Base-by-base conservation (phyloP, 2,888 invertebrate species). In the Chrysodeixis includens region DNA sequence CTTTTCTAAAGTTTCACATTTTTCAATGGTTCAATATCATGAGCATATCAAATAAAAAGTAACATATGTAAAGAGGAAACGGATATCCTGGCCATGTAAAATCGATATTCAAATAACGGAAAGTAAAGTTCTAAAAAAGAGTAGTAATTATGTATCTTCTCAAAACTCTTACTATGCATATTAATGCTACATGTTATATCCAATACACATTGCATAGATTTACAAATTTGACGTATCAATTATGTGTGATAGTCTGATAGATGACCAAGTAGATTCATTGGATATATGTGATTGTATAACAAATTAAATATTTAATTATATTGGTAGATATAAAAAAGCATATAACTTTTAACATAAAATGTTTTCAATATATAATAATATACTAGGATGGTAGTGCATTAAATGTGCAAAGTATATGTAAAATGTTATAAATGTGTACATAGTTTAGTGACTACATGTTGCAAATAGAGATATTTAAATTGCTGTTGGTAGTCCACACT, bases 201-300 rank as follows among this genome's bases (percentile, higher is more conserved):
- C 67, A 51, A 67, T 26, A 59, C 56, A 71, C 58, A 59, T 63
- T 64, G 56, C 60, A 75, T 75, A 75, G 67, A 56, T 60, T 64
- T 55, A 66, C 75, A 80, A 78, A 78, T 65, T 71, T 83, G 66
- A 88, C 86, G 87, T 90, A 90, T 91, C 90, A 92, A 90, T 91
- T 89, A 87, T 87, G 90, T 91, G 92, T 93, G 92, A 92, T 93
- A 93, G 92, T 91, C 92, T 93, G 92, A 92, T 93, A 93, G 92
- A 89, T 89, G 92, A 93, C 93, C 92, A 93, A 84, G 82, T 88
- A 88, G 84, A 83, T 79, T 79, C 79, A 81, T 81, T 85, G 82
- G 79, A 86, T 81, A 83, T 79, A 81, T 77, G n/a, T n/a, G 68
- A 65, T 80, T 40, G 40, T 40, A n/a, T 40, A 40, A 80, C 71